Evolutionary conservation across 2,888 invertebrate genomes (phyloP), one percentile per base, ranked within the genome.

Genomic region (Dermolepida albohirtum): DNA sequence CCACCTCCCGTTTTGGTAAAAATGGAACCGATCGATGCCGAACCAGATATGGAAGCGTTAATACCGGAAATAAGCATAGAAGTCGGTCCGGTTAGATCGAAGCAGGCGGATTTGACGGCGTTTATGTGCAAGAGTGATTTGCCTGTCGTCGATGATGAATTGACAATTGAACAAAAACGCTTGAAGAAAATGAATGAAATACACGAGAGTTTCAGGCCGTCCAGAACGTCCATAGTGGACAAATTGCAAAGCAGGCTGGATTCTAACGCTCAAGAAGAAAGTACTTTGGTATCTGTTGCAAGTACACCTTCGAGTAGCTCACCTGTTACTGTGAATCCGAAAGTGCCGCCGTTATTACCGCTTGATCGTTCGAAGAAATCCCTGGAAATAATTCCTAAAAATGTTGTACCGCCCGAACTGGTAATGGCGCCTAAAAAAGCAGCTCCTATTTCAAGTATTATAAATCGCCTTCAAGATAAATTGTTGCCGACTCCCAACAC

Each of bases 111-210:
- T 47, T 57, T 72, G 10, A 71, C 70, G 2, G 72, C 68, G 0
- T 74, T 74, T 57, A 70, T 71, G 57, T 68, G 49, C n/a, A 67
- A 67, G 14, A 41, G 59, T 10, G 68, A 67, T 29, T 54, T 66
- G 10, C 69, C 84, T 6, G 80, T 82, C 12, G 80, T 82, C n/a
- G 80, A 84, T 47, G 86, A 86, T 43, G 77, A 80, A 47, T 79
- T 81, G 5, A 83, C 84, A 68, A 85, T 86, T 62, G 84, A 85
- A 69, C 78, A 84, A 43, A 84, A 85, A 70, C 80, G 86, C 0
- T 79, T 84, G 54, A 82, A 83, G 64, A 85, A 82, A 68, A 87
- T 87, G 86, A 82, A 85, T 47, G 86, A 86, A 71, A 80, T 87
- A 5, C 80, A 78, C 66, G 77, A 79, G 72, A 76, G 75, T 2